Evolutionary conservation across 1,140 invertebrate genomes (phyloP), one percentile per base, ranked within the genome.

Genomic region (Cotesia glomerata): DNA sequence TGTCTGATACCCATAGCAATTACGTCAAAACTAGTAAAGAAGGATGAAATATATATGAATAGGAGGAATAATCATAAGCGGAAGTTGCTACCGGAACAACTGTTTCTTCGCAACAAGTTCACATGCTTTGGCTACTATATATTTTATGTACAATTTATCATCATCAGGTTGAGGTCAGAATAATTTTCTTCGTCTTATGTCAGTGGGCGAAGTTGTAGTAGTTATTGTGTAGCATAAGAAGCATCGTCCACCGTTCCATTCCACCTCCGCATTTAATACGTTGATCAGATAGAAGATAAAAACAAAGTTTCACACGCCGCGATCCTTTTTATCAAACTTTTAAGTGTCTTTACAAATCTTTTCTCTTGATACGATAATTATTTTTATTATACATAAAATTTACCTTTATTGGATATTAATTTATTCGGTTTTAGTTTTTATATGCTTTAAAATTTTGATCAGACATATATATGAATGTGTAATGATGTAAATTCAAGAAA

Each of bases 81-180:
- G 84, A 86, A 85, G 81, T 76, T 78, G 78, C 73, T 78, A 78
- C 82, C 81, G 80, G 81, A 84, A 84, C 81, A 77, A 72, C 81
- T 80, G 78, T 70, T 58, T 26, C 76, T 81, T 69, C 79, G 72
- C 74, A 45, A 54, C 18, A 79, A 75, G 81, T 86, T 85, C 84
- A 83, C 84, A 85, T 85, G 39, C 39, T 45, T 45, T 45, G 82
- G 80, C 49, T 62, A 61, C n/a, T 75, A 78, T 75, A 77, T 74
- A 74, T 54, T 49, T n/a, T 54, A 54, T 65, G 69, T 45, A 45
- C 39, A 9, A 45, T 45, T 45, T 11, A 45, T 45, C 39, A 45
- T 45, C 39, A 45, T 45, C 39, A 45, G 39, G 62, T 51, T 5
- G 74, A 81, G 82, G 82, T 85, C 83, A 83, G 67, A 78, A 82